Conservation (phyloP, 2,113 vertebrate genomes). For the Lycocorax pyrrhopterus region DNA sequence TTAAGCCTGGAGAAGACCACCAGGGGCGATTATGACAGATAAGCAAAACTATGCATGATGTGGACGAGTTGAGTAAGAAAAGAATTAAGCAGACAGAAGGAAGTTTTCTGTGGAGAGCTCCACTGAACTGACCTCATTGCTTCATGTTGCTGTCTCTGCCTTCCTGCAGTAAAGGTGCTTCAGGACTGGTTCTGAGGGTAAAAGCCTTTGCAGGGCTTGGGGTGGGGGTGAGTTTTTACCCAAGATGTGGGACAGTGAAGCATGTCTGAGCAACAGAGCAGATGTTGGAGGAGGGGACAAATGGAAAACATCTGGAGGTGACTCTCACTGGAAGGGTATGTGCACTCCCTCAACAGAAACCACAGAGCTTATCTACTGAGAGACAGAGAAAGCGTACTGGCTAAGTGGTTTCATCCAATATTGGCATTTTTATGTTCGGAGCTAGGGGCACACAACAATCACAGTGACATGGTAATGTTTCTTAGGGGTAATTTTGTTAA, state of each 20-base stretch:
- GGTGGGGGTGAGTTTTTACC: background rate
- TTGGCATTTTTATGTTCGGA: background rate
- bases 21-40: background rate
- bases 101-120: background rate
- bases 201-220: background rate
- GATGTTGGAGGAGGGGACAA: background rate
- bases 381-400: background rate
- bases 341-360: background rate
- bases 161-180: background rate
- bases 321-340: background rate
- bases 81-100: accelerated
- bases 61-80: background rate
- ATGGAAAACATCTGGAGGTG: constrained; percentile 28
- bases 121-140: background rate
- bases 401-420: background rate
- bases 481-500: background rate
- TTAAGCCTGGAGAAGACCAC: background rate
- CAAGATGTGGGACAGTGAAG: background rate
- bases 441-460: background rate
- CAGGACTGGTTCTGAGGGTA: background rate
- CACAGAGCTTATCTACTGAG: background rate
- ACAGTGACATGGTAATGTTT: background rate
- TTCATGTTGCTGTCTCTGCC: background rate
- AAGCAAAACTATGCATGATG: background rate
- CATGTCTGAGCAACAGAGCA: background rate